Conservation (phyloP, 2,113 vertebrate genomes). For the Variabilichromis moorii region DNA sequence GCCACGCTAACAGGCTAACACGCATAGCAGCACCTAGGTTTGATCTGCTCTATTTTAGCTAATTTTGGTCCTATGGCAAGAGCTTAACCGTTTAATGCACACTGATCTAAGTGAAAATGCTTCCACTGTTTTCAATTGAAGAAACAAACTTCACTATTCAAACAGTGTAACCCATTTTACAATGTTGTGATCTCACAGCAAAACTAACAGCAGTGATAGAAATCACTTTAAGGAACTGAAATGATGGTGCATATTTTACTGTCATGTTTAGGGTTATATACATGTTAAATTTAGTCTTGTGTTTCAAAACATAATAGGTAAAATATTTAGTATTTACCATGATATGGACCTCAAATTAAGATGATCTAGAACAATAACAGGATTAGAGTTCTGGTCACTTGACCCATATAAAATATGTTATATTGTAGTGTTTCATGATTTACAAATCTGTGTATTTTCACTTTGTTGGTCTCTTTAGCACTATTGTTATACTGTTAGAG, state of each 20-base stretch:
- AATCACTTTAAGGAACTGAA: not conserved
- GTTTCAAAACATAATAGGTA: not conserved
- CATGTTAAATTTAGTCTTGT: not conserved
- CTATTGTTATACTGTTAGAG: not conserved
- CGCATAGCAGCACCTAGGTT: not conserved
- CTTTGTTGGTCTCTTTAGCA: not conserved
- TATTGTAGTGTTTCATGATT: not conserved
- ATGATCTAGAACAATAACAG: not conserved
- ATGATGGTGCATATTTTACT: not conserved
- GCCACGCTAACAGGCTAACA: not conserved
- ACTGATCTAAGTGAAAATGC: not conserved
- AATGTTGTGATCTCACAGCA: not conserved
- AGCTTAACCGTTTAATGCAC: not conserved
- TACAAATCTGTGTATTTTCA: not conserved
- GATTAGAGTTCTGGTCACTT: not conserved
- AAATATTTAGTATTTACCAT: not conserved
- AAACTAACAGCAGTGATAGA: not conserved
- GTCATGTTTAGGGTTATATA: not conserved
- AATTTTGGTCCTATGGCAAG: not conserved
- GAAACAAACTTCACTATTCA: not conserved
- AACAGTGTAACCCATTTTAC: not conserved
- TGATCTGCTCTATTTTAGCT: not conserved
- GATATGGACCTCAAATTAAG: not conserved
- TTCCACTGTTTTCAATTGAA: not conserved
- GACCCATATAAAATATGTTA: not conserved